Conservation (phyloP, 30 jellyfish, hydroid and myxozoan genomes). For the Haliclystus octoradiatus region DNA sequence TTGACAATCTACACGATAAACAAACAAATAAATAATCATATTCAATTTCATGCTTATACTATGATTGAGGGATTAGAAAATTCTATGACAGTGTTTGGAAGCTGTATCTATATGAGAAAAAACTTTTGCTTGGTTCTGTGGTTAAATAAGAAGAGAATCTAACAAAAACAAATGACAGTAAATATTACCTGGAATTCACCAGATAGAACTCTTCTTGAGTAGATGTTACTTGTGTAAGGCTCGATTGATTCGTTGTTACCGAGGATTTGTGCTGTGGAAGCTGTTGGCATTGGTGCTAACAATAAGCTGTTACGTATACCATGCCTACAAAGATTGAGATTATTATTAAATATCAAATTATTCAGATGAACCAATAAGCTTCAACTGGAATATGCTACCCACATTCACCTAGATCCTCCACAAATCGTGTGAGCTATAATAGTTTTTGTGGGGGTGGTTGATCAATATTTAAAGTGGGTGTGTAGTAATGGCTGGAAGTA, state of each 20-base stretch:
- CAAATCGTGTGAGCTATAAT: too few relatives aligned
- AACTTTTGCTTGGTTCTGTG: background rate
- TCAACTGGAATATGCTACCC: too few relatives aligned
- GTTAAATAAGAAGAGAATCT: background rate
- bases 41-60: background rate
- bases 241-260: conserved; percentile 98
- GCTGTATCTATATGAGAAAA: background rate
- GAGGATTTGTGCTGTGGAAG: conserved; percentile 97
- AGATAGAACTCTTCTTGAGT: conserved; percentile 94
- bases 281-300: conserved; percentile 99
- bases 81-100: too few relatives aligned
- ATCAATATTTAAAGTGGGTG: too few relatives aligned
- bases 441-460: too few relatives aligned
- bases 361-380: too few relatives aligned
- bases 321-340: conserved; percentile 57
- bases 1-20: conserved; percentile 52
- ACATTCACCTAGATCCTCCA: too few relatives aligned
- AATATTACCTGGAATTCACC: conserved; percentile 99
- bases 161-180: background rate
- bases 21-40: background rate
- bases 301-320: conserved; percentile 94
- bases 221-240: conserved; percentile 96
- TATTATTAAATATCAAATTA: too few relatives aligned
- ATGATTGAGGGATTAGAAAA: too few relatives aligned
- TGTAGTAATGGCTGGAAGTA: too few relatives aligned